Base-by-base conservation (phyloP, 2,888 invertebrate genomes). In the Drosophila melanosoma region DNA sequence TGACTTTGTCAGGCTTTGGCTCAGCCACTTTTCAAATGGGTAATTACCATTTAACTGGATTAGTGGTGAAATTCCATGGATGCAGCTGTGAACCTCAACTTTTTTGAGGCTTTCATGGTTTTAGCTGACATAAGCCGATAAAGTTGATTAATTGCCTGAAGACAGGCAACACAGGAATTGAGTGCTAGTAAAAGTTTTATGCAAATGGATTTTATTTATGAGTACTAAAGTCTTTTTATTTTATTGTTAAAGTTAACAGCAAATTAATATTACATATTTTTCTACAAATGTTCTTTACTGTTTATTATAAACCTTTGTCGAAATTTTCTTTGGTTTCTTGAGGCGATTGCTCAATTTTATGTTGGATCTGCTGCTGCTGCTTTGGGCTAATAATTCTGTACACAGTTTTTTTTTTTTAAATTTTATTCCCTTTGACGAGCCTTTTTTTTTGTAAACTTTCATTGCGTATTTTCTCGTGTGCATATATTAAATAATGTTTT, bases 91-190 rank as follows among this genome's bases (percentile, higher is more conserved):
- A 51, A 40, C 53, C 61, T 51, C 42, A 29, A 26, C 58, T 58
- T 45, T 32, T 53, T 45, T 23, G 52, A 26, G 63, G 48, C 35
- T 61, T 67, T 61, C 15, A 32, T 60, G 76, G 65, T 52, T n/a
- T 63, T 36, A 67, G 67, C 73, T 75, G 83, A 86, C 86, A 83
- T 84, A 84, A 83, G 86, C 83, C 57, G 81, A 86, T 83, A 84
- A 84, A 81, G 79, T 81, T 83, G 86, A 84, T 86, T 83, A 86
- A 84, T 86, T 74, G 61, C 51, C 48, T 23, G 58, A 35, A n/a
- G 45, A 6, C 15, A 12, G 60, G 53, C 33, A 29, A 35, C 15
- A 23, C 10, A 32, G 8, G 29, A 29, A 36, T 23, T 12, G 29
- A 26, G 45, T 0, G 48, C 11, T n/a, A 12, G 49, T 67, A 53